These are phyloP conservation scores for Eustalomyia histrio DNA, from an alignment of 2,888 invertebrate species.

Conservation along the genomic window DNA sequence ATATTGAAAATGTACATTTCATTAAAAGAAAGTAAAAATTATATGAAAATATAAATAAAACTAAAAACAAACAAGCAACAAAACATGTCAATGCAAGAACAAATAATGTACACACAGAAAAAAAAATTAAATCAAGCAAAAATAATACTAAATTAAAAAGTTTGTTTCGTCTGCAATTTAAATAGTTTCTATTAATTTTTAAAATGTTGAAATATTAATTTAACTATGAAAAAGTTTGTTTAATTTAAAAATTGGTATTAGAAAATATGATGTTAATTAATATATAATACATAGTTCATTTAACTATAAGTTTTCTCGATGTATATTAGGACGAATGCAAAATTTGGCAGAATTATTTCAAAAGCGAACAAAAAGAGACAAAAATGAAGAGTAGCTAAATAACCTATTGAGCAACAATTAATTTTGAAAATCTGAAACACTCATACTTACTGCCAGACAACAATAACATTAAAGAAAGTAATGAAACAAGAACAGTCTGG, in stretches of 20 bases:
- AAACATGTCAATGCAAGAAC: neutral
- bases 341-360: neutral
- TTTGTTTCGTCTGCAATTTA: no score
- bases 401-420: slow-evolving; percentile 46
- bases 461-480: neutral
- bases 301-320: no score
- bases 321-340: no score
- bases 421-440: slow-evolving; percentile 25
- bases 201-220: no score
- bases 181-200: no score
- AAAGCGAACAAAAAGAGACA: neutral
- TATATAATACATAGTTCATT: no score
- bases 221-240: no score
- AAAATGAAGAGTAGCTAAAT: slow-evolving; percentile 41
- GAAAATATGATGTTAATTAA: no score
- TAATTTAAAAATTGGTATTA: no score
- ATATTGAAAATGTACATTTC: neutral
- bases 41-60: neutral
- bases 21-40: slow-evolving; percentile 1
- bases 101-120: no score
- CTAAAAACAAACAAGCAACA: neutral
- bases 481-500: neutral
- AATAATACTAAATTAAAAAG: no score
- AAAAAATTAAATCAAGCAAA: no score
- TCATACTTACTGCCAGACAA: neutral